Evolutionary conservation across 2,113 vertebrate species (phyloP).

Genomic region (Lepisosteus osseus): DNA sequence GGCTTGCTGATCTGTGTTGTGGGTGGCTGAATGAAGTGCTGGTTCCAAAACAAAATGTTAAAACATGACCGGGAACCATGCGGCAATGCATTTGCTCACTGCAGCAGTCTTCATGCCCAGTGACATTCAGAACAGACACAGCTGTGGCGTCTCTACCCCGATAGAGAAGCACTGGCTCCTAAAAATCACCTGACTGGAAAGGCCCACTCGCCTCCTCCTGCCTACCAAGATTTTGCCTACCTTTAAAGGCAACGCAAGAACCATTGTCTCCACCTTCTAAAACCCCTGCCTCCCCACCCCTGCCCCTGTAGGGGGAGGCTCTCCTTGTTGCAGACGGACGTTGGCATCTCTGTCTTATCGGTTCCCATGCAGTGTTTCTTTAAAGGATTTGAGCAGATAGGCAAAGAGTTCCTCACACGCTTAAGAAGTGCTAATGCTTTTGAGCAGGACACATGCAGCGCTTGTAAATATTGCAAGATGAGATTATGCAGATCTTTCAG

Average conservation of each 20-base stretch:
- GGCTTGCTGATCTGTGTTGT: background rate
- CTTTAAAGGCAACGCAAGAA: background rate
- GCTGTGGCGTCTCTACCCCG: background rate
- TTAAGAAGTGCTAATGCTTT: background rate
- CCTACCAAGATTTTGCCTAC: no score
- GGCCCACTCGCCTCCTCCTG: no score
- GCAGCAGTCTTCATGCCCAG: background rate
- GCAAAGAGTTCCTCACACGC: conserved; percentile 3
- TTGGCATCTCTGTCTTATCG: conserved; percentile 71
- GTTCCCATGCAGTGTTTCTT: conserved; percentile 42
- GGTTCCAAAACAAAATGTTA: background rate
- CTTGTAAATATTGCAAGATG: conserved; percentile 5
- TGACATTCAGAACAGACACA: background rate
- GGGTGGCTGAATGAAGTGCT: background rate
- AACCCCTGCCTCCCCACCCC: conserved; percentile 17
- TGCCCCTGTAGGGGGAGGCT: conserved; percentile 22
- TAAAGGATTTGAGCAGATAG: conserved; percentile 40
- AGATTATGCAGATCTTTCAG: conserved; percentile 1
- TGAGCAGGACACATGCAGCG: conserved; percentile 2
- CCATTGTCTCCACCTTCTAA: background rate
- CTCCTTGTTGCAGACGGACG: conserved; percentile 32
- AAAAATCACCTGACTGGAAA: no score
- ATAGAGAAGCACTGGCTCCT: no score
- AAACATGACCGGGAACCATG: background rate
- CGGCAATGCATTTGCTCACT: background rate